phyloP scores from a whole-genome alignment of 2,797 vertebrate species.

The Hydrophis major region DNA sequence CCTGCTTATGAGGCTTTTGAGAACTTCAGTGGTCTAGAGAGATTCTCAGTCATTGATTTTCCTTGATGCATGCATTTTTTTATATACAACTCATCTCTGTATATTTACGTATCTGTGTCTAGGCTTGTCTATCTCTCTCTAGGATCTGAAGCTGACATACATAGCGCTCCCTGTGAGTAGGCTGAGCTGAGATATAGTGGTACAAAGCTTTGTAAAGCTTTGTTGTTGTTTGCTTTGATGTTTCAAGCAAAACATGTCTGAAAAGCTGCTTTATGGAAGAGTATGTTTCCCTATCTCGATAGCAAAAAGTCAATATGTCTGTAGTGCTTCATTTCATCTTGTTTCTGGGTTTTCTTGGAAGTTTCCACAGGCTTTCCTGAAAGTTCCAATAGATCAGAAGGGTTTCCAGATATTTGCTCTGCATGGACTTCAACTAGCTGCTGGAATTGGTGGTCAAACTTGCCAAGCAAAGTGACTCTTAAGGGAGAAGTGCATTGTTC shows the following conservation, averaged over 20 bases:
- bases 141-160: background rate
- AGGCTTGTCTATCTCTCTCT: background rate
- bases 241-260: background rate
- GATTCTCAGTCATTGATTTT: background rate
- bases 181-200: background rate
- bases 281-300: background rate
- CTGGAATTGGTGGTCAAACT: no score
- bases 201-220: background rate
- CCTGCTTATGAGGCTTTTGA: background rate
- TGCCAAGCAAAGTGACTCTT: no score
- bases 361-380: no score
- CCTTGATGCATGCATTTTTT: background rate
- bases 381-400: no score
- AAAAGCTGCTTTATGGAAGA: background rate
- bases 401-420: no score
- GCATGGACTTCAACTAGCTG: no score
- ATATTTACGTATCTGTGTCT: background rate
- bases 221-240: background rate
- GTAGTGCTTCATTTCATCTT: no score
- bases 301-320: background rate
- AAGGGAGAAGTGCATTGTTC: no score
- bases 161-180: background rate
- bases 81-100: background rate
- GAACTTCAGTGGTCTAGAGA: background rate
- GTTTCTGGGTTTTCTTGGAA: no score